Evolutionary conservation across 2,888 invertebrate species (phyloP), one percentile per base, ranked within the genome.

Genomic region (Tiphia femorata): DNA sequence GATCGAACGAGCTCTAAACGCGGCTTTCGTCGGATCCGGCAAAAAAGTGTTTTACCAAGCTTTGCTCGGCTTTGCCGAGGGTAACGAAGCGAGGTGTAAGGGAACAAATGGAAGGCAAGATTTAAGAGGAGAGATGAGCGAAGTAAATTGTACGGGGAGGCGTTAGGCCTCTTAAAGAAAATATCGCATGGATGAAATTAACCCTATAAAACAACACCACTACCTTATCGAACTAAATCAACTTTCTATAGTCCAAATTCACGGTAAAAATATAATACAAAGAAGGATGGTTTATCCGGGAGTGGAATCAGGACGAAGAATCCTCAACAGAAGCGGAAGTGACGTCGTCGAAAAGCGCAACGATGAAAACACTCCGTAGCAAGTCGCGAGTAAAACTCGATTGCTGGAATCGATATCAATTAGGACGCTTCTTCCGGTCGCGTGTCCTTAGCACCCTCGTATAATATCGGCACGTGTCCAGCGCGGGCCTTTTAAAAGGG

Each of bases 371-470:
- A 10, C 8, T 37, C 17, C 37, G 35, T 27, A 2, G 25, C 14
- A 20, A 43, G 16, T 27, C 16, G 44, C 49, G 48, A 25, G 58
- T 61, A 60, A 44, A 62, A 60, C 49, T 17, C 10, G 1, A 42
- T 8, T 35, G 38, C 43, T 42, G 30, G 64, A 77, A 79, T 83
- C 83, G 75, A 83, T 83, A 82, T 81, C 83, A 83, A 83, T 83
- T 83, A 83, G 83, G 82, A 79, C 72, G 76, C 77, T 79, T 64
- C 76, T 79, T 83, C 83, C 83, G 81, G 81, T 79, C 83, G 78
- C 83, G 83, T 82, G 83, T 51, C 62, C 63, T 64, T 62, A 66
- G 67, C 74, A 70, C 72, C 73, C 71, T 57, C 65, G 65, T 69
- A 70, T 64, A 75, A 73, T 76, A 70, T 70, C 72, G 74, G 67